phyloP scores from a whole-genome alignment of 2,888 invertebrate species.

The Drosophila longiperda region DNA sequence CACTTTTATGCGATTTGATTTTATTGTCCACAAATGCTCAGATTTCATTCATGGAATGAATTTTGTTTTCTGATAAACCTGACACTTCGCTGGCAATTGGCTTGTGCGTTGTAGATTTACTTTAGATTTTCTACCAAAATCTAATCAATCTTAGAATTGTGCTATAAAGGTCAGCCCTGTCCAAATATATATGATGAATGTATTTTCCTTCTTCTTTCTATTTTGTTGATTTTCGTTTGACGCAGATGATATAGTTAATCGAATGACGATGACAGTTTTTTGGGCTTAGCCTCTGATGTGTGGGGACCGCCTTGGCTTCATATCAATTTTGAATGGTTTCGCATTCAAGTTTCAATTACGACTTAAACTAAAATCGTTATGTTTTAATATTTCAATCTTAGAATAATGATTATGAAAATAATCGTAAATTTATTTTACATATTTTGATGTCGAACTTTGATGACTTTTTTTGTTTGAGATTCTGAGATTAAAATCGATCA shows the following conservation, averaged over 20 bases:
- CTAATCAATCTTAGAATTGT: slow-evolving; percentile 55
- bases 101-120: background rate
- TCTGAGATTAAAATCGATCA: background rate
- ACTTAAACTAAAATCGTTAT: background rate
- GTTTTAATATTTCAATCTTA: background rate
- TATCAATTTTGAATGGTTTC: slow-evolving; percentile 18
- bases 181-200: slow-evolving; percentile 7
- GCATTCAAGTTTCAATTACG: background rate
- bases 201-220: no score
- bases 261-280: slow-evolving; percentile 15
- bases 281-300: background rate
- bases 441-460: background rate
- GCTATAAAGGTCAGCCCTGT: slow-evolving; percentile 55
- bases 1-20: background rate
- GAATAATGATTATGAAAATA: background rate
- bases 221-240: slow-evolving; percentile 37
- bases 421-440: background rate
- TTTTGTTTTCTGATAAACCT: slow-evolving; percentile 33
- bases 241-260: slow-evolving; percentile 50
- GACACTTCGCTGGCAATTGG: slow-evolving; percentile 2
- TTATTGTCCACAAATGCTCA: background rate
- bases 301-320: slow-evolving; percentile 28
- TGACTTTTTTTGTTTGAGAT: background rate
- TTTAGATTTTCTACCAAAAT: slow-evolving; percentile 25
- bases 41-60: slow-evolving; percentile 12